These are phyloP conservation scores for Trichonephila clavipes DNA, from an alignment of 1,140 invertebrate genomes.

Conservation along the genomic window DNA sequence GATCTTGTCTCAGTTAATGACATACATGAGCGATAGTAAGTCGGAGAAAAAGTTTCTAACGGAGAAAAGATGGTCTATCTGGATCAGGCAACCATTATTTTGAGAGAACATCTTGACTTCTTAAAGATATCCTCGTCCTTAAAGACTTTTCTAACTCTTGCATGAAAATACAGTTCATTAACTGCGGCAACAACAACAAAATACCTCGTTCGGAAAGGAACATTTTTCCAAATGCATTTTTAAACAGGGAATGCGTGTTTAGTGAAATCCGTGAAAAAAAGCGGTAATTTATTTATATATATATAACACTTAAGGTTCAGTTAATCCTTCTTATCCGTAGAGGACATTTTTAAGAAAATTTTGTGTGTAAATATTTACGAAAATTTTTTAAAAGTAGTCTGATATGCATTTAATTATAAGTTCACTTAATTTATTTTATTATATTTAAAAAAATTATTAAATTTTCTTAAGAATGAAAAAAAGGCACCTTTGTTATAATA, in stretches of 20 bases:
- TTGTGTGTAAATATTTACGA: too few species aligned
- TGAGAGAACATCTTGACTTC: conserved; percentile 52
- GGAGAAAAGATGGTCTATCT: conserved; percentile 59
- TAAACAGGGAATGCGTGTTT: conserved; percentile 18
- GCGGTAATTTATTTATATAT: neutral
- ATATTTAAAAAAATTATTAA: too few species aligned
- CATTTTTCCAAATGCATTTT: conserved; percentile 6
- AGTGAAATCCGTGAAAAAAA: neutral
- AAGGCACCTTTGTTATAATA: too few species aligned
- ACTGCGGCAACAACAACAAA: conserved; percentile 43
- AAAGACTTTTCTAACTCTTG: conserved; percentile 35
- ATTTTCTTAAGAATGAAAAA: too few species aligned
- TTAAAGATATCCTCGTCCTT: conserved; percentile 47
- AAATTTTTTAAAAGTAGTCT: too few species aligned
- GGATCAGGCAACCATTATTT: conserved; percentile 69
- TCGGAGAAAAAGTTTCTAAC: conserved; percentile 41
- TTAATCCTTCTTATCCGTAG: neutral
- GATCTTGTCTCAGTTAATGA: conserved; percentile 72
- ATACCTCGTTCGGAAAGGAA: neutral
- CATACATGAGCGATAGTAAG: conserved; percentile 53
- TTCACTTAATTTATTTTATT: too few species aligned
- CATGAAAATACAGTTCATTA: conserved; percentile 61
- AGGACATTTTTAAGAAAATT: neutral
- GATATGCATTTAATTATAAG: too few species aligned
- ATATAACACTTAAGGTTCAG: neutral